Evolutionary conservation across 1,140 invertebrate species (phyloP).

Genomic region (Cyclargus thomasi): DNA sequence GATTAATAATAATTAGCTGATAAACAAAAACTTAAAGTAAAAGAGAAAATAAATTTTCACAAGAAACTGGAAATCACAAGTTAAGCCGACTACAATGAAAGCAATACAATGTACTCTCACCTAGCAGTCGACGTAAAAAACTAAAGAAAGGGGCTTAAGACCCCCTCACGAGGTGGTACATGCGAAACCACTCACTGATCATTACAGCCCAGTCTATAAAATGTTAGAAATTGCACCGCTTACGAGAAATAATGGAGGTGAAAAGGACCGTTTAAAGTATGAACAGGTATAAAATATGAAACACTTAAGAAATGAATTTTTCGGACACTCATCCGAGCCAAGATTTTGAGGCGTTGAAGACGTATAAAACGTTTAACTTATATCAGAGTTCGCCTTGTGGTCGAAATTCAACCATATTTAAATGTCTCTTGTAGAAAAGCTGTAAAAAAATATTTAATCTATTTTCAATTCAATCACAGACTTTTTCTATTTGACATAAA

Average conservation of each 20-base stretch:
- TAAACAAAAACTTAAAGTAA: background rate
- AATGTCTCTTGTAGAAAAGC: no score
- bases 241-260: slow-evolving; percentile 18
- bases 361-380: no score
- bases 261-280: slow-evolving; percentile 10
- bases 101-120: slow-evolving; percentile 46
- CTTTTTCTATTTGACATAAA: no score
- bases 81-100: slow-evolving; percentile 31
- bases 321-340: background rate
- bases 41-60: background rate
- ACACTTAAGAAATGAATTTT: background rate
- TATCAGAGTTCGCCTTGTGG: no score
- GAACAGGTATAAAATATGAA: slow-evolving; percentile 1
- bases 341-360: background rate
- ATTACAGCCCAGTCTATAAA: slow-evolving; percentile 29
- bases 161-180: slow-evolving; percentile 42
- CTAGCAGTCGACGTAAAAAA: slow-evolving; percentile 47
- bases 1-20: background rate
- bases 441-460: no score
- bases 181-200: slow-evolving; percentile 49
- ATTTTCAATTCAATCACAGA: no score
- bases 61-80: background rate
- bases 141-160: slow-evolving; percentile 42
- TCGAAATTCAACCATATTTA: no score
- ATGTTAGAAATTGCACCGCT: slow-evolving; percentile 20